Base-by-base conservation (phyloP, 2,888 invertebrate genomes). In the Morpho achilles region DNA sequence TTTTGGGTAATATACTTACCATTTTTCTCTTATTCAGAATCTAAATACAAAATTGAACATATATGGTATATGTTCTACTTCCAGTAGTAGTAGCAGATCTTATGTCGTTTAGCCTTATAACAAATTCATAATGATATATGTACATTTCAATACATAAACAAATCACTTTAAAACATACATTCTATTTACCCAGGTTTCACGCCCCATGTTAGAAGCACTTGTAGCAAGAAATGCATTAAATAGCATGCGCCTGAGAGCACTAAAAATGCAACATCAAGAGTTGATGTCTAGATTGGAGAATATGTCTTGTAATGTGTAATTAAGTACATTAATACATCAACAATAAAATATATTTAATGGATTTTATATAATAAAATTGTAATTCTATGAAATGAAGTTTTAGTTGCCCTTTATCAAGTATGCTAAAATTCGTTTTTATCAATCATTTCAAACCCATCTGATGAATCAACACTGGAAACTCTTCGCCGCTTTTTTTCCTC, bases 391-490 rank as follows among this genome's bases (percentile, higher is more conserved):
- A 9, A 23, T 42, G 10, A 53, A 53, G n/a, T 42, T 50, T 47
- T 22, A 39, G 7, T 46, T 54, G 16, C 39, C 49, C 8, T 46
- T 49, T 59, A 23, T 57, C 8, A 57, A 52, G 58, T 58, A 60
- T 79, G 84, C 64, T 76, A 73, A 63, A 87, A 69, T 59, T 90
- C 89, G 74, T 76, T 81, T 77, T 85, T 80, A 67, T 90, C 87
- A 68, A 90, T 80, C 50, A 90, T 86, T 80, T 88, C 89, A 75
- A 90, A 90, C n/a, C 87, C 89, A 76, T 90, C 89, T 51, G 89
- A 83, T 44, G 87, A 88, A 68, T 87, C 87, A 55, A 72, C 73
- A 73, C 89, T 88, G 47, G 84, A 78, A 32, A 85, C 68, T 63
- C 83, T 73, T 66, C 80, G 78, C 58, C 81, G 77, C 73, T 77